A percentile compares a stretch with the other conserved stretches of the same genome.
phyloP scores from a whole-genome alignment of 2,888 invertebrate genomes.

The Apodemia hepburni region DNA sequence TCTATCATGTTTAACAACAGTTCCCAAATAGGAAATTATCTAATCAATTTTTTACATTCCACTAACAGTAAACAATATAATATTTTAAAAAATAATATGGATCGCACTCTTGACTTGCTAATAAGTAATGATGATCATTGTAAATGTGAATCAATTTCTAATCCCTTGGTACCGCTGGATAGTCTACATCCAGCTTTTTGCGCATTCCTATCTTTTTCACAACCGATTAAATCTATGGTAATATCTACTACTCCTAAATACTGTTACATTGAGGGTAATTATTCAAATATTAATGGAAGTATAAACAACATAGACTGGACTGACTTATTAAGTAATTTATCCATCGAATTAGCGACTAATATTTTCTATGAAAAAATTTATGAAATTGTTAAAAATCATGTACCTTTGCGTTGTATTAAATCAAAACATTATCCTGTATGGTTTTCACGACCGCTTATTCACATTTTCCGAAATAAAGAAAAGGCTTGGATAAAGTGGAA shows the following conservation, averaged over 20 bases:
- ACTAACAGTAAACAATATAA: constrained; percentile 5
- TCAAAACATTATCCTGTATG: constrained; percentile 3
- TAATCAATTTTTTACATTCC: not conserved
- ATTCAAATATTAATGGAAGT: not conserved
- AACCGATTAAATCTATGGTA: not conserved
- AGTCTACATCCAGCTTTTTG: not conserved
- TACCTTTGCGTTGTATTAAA: not conserved
- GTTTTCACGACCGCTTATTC: not conserved
- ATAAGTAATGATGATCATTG: not conserved
- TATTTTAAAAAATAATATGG: not conserved
- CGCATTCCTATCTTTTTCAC: not conserved
- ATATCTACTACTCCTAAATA: not conserved
- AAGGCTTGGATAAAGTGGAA: constrained; percentile 10
- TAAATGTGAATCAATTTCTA: not conserved
- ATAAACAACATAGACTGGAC: not conserved
- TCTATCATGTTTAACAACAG: not conserved
- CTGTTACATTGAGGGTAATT: constrained; percentile 5
- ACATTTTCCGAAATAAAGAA: not conserved
- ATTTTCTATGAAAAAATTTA: constrained; percentile 12
- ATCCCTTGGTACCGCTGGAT: not conserved
- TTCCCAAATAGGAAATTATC: not conserved
- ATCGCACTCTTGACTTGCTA: not conserved
- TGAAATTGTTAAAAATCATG: constrained; percentile 6
- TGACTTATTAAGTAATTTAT: not conserved
- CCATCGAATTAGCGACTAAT: not conserved